Base-by-base conservation (phyloP, 2,797 vertebrate genomes). In the Brachymystax lenok region DNA sequence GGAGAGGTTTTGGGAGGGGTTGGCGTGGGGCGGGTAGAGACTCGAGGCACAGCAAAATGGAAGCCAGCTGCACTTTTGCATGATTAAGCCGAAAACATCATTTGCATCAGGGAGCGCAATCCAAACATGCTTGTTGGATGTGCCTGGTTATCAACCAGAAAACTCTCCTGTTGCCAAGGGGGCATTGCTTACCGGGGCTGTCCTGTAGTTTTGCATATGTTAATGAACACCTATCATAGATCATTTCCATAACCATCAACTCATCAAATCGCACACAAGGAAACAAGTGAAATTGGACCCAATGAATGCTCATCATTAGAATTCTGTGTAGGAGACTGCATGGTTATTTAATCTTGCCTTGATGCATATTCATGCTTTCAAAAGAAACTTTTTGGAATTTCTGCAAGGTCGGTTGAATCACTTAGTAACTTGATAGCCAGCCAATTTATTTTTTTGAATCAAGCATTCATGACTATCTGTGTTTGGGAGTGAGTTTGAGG, bases 61-160 rank as follows among this genome's bases (percentile, higher is more conserved):
- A 81, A 88, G 86, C 86, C 92, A 93, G 90, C 88, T 92, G 92
- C 46, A 79, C 83, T 83, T 93, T 94, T 93, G 90, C 92, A 92
- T 90, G 90, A 90, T 91, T 87, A 90, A 87, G 88, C 83, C 52
- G 56, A 86, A 92, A 92, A 91, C 85, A 89, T 86, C 6, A 93
- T 95, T 92, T 93, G 92, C 91, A 93, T 92, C 78, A 61, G 80
- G 87, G 85, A 89, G 88, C 81, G 80, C 83, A 90, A 91, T 83
- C 84, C 89, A 92, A 91, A 91, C 89, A 92, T 17, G 50, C 86
- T 74, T 61, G 1, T 75, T 66, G 52, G 84, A 80, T 74, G 73
- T 14, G 77, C 84, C 74, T 81, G 82, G 87, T 84, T 86, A 77
- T 74, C 78, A 46, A 85, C 61, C 74, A 40, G 84, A 73, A 74